These are phyloP conservation scores for Pristionchus fissidentatus DNA, from an alignment of 2,888 invertebrate species.

Conservation along the genomic window DNA sequence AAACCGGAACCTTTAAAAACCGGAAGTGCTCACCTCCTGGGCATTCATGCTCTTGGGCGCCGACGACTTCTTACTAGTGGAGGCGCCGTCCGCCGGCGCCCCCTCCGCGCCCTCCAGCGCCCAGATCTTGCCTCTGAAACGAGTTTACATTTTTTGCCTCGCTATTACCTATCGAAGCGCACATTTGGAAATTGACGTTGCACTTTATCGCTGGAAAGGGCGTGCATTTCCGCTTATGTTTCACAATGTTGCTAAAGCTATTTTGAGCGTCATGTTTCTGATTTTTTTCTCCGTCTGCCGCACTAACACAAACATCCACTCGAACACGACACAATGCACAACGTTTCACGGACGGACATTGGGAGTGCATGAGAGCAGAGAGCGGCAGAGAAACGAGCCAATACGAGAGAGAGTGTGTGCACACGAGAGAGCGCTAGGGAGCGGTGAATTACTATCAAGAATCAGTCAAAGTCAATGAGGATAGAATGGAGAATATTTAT, in stretches of 20 bases:
- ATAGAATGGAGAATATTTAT: no score
- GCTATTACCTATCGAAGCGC: background rate
- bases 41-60: constrained; percentile 47
- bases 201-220: background rate
- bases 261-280: background rate
- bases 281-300: background rate
- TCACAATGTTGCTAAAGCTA: no score
- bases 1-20: background rate
- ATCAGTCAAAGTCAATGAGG: no score
- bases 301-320: no score
- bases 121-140: constrained; percentile 85
- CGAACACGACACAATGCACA: no score
- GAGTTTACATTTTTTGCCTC: background rate
- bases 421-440: no score
- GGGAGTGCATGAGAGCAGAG: no score
- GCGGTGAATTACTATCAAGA: no score
- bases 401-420: no score
- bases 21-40: constrained; percentile 19
- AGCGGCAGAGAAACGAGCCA: no score
- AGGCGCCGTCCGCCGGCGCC: constrained; percentile 2
- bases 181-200: background rate
- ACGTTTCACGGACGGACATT: no score
- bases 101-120: constrained; percentile 58
- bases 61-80: constrained; percentile 48
- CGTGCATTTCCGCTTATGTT: background rate